Conservation (phyloP, 2,113 vertebrate genomes). For the Dicentrarchus labrax region DNA sequence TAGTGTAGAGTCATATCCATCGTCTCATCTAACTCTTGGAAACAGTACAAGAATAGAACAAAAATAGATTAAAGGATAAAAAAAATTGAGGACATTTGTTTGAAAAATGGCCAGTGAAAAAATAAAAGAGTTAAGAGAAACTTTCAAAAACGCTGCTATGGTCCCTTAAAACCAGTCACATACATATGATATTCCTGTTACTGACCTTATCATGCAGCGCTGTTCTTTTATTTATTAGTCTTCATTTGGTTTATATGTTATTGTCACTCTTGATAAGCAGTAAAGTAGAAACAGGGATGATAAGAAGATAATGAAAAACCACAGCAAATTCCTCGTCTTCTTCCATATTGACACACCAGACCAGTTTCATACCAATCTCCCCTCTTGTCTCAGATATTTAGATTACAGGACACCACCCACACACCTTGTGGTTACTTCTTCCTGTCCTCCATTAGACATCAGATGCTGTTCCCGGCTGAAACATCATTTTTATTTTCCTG, state of each 20-base stretch:
- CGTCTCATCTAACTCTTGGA: not conserved
- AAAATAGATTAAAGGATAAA: too few species aligned
- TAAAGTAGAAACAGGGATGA: constrained; percentile 30
- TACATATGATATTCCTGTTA: not conserved
- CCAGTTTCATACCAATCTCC: constrained; percentile 27
- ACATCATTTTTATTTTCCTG: constrained; percentile 72
- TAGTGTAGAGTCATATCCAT: not conserved
- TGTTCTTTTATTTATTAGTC: constrained; percentile 39
- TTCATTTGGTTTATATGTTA: constrained; percentile 35
- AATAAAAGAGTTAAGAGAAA: not conserved
- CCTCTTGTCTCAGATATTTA: constrained; percentile 19
- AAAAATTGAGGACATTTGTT: not conserved
- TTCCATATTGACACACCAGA: constrained; percentile 47
- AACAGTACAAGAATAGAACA: not conserved
- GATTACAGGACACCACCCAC: constrained; percentile 68
- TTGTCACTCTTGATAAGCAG: constrained; percentile 34
- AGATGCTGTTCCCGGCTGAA: constrained; percentile 69
- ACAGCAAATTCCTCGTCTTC: constrained; percentile 24
- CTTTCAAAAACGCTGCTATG: not conserved
- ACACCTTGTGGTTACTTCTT: constrained; percentile 78
- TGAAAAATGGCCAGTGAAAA: not conserved
- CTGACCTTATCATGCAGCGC: constrained; percentile 11
- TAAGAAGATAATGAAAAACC: constrained; percentile 26
- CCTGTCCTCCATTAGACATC: constrained; percentile 73
- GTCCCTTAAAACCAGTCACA: not conserved